A percentile compares a stretch with the other conserved stretches of the same genome.
Evolutionary conservation across 2,113 vertebrate species (phyloP).

Genomic region (Spea multiplicata): DNA sequence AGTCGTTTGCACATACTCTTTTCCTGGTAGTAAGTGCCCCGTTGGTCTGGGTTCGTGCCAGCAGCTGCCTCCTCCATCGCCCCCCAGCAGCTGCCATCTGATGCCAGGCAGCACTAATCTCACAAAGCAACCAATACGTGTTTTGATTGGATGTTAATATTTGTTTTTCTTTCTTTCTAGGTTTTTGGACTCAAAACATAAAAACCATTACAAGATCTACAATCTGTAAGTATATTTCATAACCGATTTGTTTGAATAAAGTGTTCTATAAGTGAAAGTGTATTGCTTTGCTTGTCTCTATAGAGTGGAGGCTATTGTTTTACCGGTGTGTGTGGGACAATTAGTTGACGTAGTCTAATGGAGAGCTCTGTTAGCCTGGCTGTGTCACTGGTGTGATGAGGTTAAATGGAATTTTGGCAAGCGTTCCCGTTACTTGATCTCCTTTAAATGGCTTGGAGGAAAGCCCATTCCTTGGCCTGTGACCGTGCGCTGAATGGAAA

Average conservation of each 20-base stretch:
- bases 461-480: slow-evolving; percentile 55
- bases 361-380: slow-evolving; percentile 57
- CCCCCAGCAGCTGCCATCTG: no score
- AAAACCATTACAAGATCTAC: slow-evolving; percentile 99
- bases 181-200: slow-evolving; percentile 99
- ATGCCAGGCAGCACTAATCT: not conserved
- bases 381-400: slow-evolving; percentile 55
- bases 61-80: no score
- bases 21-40: no score
- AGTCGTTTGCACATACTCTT: no score
- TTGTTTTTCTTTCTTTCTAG: slow-evolving; percentile 62
- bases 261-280: slow-evolving; percentile 49
- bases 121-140: no score
- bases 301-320: slow-evolving; percentile 53
- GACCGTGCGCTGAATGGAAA: slow-evolving; percentile 59
- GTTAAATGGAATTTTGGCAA: slow-evolving; percentile 60
- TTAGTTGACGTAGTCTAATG: slow-evolving; percentile 54
- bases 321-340: slow-evolving; percentile 56
- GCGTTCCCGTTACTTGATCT: slow-evolving; percentile 59
- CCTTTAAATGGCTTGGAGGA: slow-evolving; percentile 61
- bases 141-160: no score
- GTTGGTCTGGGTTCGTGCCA: not conserved
- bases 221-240: slow-evolving; percentile 92
- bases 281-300: slow-evolving; percentile 51
- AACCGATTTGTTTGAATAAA: slow-evolving; percentile 51